Evolutionary conservation across 2,888 invertebrate genomes (phyloP), one percentile per base, ranked within the genome.

Genomic region (Schizaphis graminum): DNA sequence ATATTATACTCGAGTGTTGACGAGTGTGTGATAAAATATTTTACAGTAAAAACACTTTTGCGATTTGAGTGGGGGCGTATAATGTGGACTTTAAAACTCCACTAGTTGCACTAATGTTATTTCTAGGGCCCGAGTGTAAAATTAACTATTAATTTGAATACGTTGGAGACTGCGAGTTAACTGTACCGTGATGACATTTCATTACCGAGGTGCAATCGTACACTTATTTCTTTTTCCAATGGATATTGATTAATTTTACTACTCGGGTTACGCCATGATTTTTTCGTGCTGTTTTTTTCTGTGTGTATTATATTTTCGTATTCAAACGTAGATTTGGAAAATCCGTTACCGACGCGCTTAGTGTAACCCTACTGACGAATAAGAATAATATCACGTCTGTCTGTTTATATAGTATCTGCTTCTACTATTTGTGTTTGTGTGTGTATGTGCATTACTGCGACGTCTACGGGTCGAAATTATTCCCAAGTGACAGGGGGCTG

Each of bases 401-500:
- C 89, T 41, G 89, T 89, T 77, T 77, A 21, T 77, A 77, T 21
- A 77, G 77, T 77, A 77, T 35, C 21, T 35, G 35, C 8, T 77
- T 77, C 67, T 35, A 16, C 44, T 26, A 7, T 35, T 47, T 47
- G 49, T 47, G 47, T 28, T 28, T 28, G 28, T 44, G 41, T 85
- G 35, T 21, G 44, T 28, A 44, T 8, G 89, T 41, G 61, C 57
- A 57, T 89, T 57, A 44, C 41, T 28, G 44, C 44, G 89, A 44
- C 89, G 89, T 7, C 89, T 26, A 44, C 44, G 57, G 35, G 26
- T 56, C 35, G 56, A 89, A 57, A 89, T 89, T 89, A 89, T 89
- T 89, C 89, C 89, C 57, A 89, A 44, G 89, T 41, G 41, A 41
- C 89, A 67, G 41, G 26, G 11, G 35, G 26, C 41, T 41, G 47